Base-by-base conservation (phyloP, 2,113 vertebrate species). In the Cebus imitator region DNA sequence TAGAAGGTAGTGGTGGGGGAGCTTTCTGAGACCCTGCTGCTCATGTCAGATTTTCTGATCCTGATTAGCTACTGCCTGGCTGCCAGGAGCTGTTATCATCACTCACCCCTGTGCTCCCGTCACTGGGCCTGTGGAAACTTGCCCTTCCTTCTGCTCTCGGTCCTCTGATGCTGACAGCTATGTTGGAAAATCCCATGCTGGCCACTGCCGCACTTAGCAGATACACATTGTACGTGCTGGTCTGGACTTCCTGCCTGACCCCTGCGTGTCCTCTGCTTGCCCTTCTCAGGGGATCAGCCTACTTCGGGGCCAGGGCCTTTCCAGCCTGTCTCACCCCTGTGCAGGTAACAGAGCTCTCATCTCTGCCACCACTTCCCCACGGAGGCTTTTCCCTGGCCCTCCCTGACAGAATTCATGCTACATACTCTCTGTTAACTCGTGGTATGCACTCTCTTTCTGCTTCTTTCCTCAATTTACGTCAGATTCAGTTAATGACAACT, bases 41-140 rank as follows among this genome's bases (percentile, higher is more conserved):
- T 64, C 25, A 6, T 43, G 55, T 27, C 61, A 58, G 91, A n/a
- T 80, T 92, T 91, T 91, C 83, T 93, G 87, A 75, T 72, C 75
- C 92, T 96, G 70, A 94, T 95, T 82, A 97, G 70, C 61, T 91
- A 27, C 61, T 83, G 72, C 48, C 82, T 72, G 61, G 43, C 75
- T 80, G 79, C 61, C 64, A 70, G 75, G 64, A 87, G 30, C 90
- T 79, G 70, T 95, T 92, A 95, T 93, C 84, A 95, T 92, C 68
- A 40, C 83, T 93, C 37, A 84, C 75, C 84, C 61, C 37, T 27
- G 10, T 76, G 92, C 87, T 82, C 94, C 68, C 58, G 35, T 97
- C 86, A 72, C 92, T 76, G 40, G 90, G 95, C 96, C 94, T 97
- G 97, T 81, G 35, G 80, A 94, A 90, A 97, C 96, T 57, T 95